phyloP scores from a whole-genome alignment of 2,113 vertebrate genomes.

The Platysteira castanea region DNA sequence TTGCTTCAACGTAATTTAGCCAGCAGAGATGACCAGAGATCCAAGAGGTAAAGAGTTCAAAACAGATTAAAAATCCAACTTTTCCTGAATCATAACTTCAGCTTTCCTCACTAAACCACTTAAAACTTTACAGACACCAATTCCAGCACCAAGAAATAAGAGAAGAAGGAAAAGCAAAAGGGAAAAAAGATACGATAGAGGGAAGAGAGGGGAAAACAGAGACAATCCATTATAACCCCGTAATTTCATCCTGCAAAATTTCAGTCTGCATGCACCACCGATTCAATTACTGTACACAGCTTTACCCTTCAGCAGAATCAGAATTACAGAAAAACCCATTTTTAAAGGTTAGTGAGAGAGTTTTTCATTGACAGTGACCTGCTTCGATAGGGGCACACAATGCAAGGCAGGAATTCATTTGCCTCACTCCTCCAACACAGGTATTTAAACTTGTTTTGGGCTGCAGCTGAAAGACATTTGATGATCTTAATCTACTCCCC shows the following conservation, averaged over 20 bases:
- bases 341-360: constrained; percentile 52
- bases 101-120: not conserved
- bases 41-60: not conserved
- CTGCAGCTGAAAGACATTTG: not conserved
- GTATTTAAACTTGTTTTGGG: not conserved
- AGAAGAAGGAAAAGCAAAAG: not conserved
- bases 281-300: constrained; percentile 51
- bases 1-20: not conserved
- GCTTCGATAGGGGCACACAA: not conserved
- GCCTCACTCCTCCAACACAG: not conserved
- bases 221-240: not conserved
- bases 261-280: constrained; percentile 32
- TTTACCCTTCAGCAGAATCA: constrained; percentile 33
- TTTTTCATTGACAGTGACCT: constrained; percentile 39
- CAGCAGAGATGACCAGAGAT: not conserved
- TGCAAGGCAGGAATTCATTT: not conserved
- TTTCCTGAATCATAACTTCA: constrained; percentile 6
- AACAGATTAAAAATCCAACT: not conserved
- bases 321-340: constrained; percentile 39
- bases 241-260: constrained; percentile 24
- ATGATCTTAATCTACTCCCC: constrained; percentile 10
- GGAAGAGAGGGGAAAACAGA: not conserved
- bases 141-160: not conserved
- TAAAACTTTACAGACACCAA: not conserved
- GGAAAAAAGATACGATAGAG: not conserved